phyloP scores from a whole-genome alignment of 2,797 vertebrate genomes.

The Hapalemur alaotrensis region DNA sequence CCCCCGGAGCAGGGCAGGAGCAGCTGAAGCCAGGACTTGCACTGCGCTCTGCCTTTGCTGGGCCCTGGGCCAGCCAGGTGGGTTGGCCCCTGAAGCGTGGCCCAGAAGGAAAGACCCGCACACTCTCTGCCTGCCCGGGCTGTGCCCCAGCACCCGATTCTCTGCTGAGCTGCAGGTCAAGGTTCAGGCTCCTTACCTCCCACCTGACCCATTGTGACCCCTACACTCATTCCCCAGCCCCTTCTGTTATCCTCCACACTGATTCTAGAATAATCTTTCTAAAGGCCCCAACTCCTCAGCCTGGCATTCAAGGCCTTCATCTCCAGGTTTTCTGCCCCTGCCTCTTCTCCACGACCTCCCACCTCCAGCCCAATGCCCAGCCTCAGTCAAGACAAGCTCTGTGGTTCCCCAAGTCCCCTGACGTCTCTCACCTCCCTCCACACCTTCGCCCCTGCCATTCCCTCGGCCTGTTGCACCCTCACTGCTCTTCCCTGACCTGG shows the following conservation, averaged over 20 bases:
- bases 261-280: background rate
- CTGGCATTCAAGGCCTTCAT: background rate
- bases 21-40: background rate
- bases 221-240: background rate
- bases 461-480: background rate
- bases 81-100: background rate
- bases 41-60: background rate
- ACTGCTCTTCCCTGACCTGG: background rate
- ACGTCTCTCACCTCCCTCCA: fast-evolving
- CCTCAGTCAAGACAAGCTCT: background rate
- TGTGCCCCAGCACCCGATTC: background rate
- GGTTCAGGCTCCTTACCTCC: background rate
- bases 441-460: background rate
- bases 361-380: background rate
- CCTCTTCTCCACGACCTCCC: background rate
- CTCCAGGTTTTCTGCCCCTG: background rate
- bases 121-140: background rate
- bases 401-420: background rate
- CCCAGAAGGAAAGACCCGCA: background rate
- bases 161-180: background rate
- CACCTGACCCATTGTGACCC: background rate
- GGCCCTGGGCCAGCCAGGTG: background rate
- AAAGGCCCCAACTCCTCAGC: background rate
- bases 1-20: background rate
- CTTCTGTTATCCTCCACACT: background rate